Evolutionary conservation across 2,113 vertebrate genomes (phyloP).

Genomic region (Clupea harengus): DNA sequence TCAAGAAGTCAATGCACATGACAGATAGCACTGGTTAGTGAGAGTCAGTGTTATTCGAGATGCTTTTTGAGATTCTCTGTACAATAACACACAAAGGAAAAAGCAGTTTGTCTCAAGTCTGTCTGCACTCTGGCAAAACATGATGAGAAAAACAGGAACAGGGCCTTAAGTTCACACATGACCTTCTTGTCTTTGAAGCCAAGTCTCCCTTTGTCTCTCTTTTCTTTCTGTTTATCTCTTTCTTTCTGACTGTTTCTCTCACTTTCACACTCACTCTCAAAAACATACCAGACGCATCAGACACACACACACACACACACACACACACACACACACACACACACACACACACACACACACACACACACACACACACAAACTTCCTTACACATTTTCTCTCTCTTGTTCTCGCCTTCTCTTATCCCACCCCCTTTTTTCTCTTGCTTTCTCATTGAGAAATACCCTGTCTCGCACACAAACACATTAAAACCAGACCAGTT

Average conservation of each 20-base stretch:
- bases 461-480: background rate
- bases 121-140: background rate
- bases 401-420: background rate
- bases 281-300: background rate
- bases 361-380: constrained; percentile 16
- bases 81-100: background rate
- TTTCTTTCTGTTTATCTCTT: constrained; percentile 9
- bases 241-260: background rate
- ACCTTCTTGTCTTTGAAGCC: constrained; percentile 10
- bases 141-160: constrained; percentile 17
- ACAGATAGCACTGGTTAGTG: background rate
- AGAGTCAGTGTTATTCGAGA: background rate
- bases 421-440: background rate
- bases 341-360: background rate
- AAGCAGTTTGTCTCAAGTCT: background rate
- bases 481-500: constrained; percentile 5
- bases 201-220: background rate
- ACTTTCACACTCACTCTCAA: background rate
- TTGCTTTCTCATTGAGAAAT: background rate
- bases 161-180: background rate
- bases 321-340: background rate
- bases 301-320: background rate
- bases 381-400: background rate
- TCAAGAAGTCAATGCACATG: background rate
- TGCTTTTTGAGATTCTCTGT: background rate